Base-by-base conservation (phyloP, 2,797 vertebrate genomes). In the Linurgus olivaceus region DNA sequence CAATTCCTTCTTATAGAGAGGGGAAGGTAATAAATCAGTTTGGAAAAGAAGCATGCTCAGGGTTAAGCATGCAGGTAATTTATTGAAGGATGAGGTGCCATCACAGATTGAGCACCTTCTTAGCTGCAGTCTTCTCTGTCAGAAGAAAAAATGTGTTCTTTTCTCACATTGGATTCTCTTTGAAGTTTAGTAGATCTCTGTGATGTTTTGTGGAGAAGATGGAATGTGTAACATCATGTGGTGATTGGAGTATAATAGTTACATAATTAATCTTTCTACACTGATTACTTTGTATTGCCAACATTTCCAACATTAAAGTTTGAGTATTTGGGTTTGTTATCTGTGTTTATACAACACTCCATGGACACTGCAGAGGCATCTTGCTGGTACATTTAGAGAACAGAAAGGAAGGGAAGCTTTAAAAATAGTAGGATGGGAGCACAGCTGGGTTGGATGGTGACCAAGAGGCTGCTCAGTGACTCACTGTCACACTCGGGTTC, bases 381-480 rank as follows among this genome's bases (percentile, higher is more conserved):
- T 89, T 74, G 37, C 47, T 47, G 45, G n/a, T 72, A 16, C 38
- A 11, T 61, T 77, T 31, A 35, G n/a, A 85, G 59, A 85, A 57
- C 12, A 35, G 35, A 48, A 94, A 79, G 61, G 71, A 78, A 65
- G 45, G 37, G 45, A 37, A 72, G 55, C 75, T 95, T 96, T 91
- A 92, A 94, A 93, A 82, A 71, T 51, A 58, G 76, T 51, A 19
- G 42, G 45, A 17, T 90, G 52, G 38, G 61, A 90, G 75, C 38
- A 48, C 45, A 71, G 81, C 91, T 93, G 95, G 45, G 11, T 9
- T 94, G 91, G 75, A 65, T 74, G 78, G 82, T 93, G 87, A 61
- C 70, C 91, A 90, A n/a, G 76, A 57, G 86, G 87, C 61, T 75
- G 47, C 59, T 80, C 3, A 26, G 89, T 90, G 93, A 90, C 45